Evolutionary conservation across 2,797 vertebrate genomes (phyloP).

Genomic region (Arctocebus calabarensis): DNA sequence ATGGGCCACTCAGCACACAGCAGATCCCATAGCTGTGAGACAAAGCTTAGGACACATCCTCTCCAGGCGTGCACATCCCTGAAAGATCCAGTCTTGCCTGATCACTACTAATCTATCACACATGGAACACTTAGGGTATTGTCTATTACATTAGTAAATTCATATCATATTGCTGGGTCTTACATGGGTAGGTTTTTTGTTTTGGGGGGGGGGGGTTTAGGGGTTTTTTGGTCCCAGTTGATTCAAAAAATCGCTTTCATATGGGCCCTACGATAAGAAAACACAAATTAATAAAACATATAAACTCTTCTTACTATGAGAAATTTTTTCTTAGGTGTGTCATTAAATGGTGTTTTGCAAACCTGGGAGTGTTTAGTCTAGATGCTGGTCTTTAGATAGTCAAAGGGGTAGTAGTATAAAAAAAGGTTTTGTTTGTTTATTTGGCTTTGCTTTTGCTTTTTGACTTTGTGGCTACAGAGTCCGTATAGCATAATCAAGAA

Average conservation of each 20-base stretch:
- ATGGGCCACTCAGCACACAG: rapidly evolving
- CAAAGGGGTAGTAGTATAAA: not conserved
- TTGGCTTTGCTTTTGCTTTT: not conserved
- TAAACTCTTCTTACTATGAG: not conserved
- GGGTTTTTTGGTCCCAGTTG: not conserved
- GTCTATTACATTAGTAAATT: not conserved
- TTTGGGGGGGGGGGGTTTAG: no score
- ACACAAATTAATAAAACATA: not conserved
- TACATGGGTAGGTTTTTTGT: not conserved
- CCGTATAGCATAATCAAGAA: not conserved
- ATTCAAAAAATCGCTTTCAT: not conserved
- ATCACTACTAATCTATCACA: no score
- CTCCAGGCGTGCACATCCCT: not conserved
- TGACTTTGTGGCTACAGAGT: not conserved
- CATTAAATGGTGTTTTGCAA: not conserved
- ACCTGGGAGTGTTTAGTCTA: not conserved
- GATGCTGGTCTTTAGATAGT: not conserved
- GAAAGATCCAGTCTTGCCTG: rapidly evolving
- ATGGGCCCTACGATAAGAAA: not conserved
- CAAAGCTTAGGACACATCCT: not conserved
- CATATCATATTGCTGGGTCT: not conserved
- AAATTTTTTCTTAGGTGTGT: not conserved
- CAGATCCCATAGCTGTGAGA: not conserved
- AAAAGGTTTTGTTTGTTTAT: not conserved
- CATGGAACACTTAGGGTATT: not conserved